A percentile compares a stretch with the other conserved stretches of the same genome.
phyloP scores from a whole-genome alignment of 2,888 invertebrate species.

The Eudemis profundana region DNA sequence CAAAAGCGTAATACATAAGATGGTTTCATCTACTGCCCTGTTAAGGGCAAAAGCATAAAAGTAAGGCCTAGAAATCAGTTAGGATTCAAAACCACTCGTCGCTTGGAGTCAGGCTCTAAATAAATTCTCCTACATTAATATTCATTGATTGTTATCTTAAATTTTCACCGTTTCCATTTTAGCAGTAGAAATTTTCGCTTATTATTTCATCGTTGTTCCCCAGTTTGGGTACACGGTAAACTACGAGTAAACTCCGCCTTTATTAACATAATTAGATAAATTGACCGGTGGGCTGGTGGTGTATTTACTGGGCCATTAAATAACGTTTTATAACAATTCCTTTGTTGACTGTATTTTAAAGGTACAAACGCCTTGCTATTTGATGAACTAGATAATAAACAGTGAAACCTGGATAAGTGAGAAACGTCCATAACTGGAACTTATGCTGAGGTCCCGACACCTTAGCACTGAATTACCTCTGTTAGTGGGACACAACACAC shows the following conservation, averaged over 20 bases:
- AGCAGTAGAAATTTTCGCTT: conserved; percentile 60
- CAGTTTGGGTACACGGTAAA: conserved; percentile 57
- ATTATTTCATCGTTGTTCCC: conserved; percentile 62
- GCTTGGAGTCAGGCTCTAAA: conserved; percentile 53
- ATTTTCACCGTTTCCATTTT: conserved; percentile 53
- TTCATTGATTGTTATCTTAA: conserved; percentile 70
- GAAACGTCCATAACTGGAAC: no score
- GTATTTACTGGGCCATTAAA: conserved; percentile 57
- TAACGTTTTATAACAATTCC: conserved; percentile 6
- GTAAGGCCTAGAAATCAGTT: no score
- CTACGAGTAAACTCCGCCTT: conserved; percentile 67
- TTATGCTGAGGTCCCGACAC: no score
- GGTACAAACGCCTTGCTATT: no score
- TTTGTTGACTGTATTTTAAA: background rate
- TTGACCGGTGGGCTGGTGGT: conserved; percentile 60
- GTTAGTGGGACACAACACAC: no score
- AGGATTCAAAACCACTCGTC: conserved; percentile 23
- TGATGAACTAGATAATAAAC: no score
- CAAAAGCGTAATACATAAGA: no score
- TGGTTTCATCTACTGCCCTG: no score
- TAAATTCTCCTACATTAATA: conserved; percentile 65
- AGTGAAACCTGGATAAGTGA: no score
- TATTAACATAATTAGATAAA: conserved; percentile 77
- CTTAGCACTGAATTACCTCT: no score
- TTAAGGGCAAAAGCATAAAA: no score